These are phyloP conservation scores for Lanius ludovicianus DNA, from an alignment of 2,113 vertebrate genomes.

Conservation along the genomic window DNA sequence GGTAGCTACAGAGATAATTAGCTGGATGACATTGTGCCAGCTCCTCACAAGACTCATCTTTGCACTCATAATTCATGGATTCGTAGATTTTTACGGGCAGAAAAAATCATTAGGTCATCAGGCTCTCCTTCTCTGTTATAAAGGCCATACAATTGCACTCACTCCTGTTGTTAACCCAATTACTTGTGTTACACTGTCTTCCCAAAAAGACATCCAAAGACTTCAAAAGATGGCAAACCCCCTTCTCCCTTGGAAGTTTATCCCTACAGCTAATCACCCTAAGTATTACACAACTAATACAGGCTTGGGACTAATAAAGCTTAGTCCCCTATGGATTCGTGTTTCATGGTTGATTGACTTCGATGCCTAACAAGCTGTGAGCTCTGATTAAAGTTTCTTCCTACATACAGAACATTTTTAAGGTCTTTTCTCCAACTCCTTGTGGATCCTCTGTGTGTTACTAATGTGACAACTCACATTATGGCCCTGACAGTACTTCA, in stretches of 20 bases:
- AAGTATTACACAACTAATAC: slow-evolving; percentile 43
- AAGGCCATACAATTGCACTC: slow-evolving; percentile 18
- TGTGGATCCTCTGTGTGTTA: not conserved
- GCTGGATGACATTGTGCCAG: not conserved
- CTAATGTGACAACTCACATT: not conserved
- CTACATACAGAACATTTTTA: not conserved
- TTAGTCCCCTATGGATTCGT: slow-evolving; percentile 52
- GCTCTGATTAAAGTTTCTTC: slow-evolving; percentile 53
- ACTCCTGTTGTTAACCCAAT: slow-evolving; percentile 54
- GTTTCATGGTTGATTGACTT: slow-evolving; percentile 54
- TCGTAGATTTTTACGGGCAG: not conserved
- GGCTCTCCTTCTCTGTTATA: not conserved
- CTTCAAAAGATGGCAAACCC: slow-evolving; percentile 51
- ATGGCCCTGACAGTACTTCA: not conserved
- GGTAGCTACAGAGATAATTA: not conserved
- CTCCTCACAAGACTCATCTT: not conserved
- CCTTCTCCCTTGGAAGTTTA: slow-evolving; percentile 55
- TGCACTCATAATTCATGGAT: not conserved
- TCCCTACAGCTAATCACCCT: slow-evolving; percentile 58
- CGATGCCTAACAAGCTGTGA: slow-evolving; percentile 54
- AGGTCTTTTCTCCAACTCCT: not conserved
- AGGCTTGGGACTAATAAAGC: slow-evolving; percentile 61
- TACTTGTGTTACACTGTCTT: slow-evolving; percentile 55
- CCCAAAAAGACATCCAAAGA: slow-evolving; percentile 61
- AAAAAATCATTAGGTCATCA: slow-evolving; percentile 24